Conservation (phyloP, 2,888 invertebrate genomes). For the Pollenia griseotomentosa region DNA sequence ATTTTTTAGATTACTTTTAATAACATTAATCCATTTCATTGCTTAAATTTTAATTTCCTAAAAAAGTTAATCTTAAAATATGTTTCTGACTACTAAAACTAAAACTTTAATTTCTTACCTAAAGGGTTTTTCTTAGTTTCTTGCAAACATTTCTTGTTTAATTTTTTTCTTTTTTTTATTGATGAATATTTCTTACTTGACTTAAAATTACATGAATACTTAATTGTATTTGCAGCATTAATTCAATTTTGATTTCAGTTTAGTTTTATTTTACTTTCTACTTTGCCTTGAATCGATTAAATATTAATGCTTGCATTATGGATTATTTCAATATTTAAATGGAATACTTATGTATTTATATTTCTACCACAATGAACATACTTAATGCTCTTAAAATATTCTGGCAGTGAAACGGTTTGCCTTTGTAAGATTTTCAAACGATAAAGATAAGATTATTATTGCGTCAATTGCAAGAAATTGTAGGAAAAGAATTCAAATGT, state of each 20-base stretch:
- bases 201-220: conserved; percentile 25
- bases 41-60: too few relatives aligned
- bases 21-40: too few relatives aligned
- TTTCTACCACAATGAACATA: conserved; percentile 7
- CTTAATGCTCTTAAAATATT: not conserved
- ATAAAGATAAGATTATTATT: conserved; percentile 64
- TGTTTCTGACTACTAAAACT: not conserved
- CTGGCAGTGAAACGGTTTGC: conserved; percentile 36
- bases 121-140: not conserved
- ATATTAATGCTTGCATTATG: conserved; percentile 39
- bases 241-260: conserved; percentile 31
- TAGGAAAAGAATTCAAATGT: not conserved
- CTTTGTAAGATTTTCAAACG: conserved; percentile 60
- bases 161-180: not conserved
- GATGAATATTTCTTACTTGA: not conserved
- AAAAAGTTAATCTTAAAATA: not conserved
- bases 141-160: not conserved
- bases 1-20: too few relatives aligned
- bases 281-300: conserved; percentile 41
- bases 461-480: conserved; percentile 70
- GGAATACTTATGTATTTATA: not conserved
- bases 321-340: conserved; percentile 36
- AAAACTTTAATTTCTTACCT: conserved; percentile 9
- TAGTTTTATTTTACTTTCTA: conserved; percentile 11
- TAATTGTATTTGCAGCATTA: not conserved